A percentile compares a stretch with the other conserved stretches of the same genome.
These are phyloP conservation scores for Montipora efflorescens DNA, from an alignment of 64 coral and sea anemone genomes.

Conservation along the genomic window DNA sequence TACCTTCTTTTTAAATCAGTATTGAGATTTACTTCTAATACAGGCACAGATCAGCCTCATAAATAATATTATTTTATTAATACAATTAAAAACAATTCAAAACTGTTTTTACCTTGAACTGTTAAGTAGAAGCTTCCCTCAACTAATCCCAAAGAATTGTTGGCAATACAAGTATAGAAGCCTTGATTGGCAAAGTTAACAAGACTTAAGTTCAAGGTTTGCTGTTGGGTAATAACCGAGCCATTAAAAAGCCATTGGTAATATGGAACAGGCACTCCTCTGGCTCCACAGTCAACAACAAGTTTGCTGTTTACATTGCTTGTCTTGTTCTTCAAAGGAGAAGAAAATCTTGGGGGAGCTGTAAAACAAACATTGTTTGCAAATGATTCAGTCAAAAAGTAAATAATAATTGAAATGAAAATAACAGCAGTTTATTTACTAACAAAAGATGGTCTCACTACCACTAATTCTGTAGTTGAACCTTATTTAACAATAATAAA, in stretches of 20 bases:
- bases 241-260: slow-evolving; percentile 69
- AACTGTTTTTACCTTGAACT: slow-evolving; percentile 16
- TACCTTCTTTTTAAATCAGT: no score
- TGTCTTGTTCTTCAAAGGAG: slow-evolving; percentile 55
- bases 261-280: slow-evolving; percentile 56
- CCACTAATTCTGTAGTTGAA: no score
- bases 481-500: no score
- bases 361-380: background rate
- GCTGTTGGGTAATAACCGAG: background rate
- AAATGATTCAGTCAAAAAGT: no score
- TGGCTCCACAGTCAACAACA: slow-evolving; percentile 60
- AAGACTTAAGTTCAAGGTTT: slow-evolving; percentile 26
- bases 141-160: slow-evolving; percentile 66
- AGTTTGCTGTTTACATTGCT: slow-evolving; percentile 39
- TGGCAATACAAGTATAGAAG: slow-evolving; percentile 72
- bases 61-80: no score
- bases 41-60: no score
- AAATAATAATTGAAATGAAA: no score
- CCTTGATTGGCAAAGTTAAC: slow-evolving; percentile 53
- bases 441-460: no score
- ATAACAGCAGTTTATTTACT: no score
- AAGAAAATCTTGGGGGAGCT: slow-evolving; percentile 77
- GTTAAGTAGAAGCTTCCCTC: slow-evolving; percentile 24
- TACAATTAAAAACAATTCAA: no score
- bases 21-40: no score